Evolutionary conservation across 1,140 invertebrate species (phyloP).

Genomic region (Drosophila sucinea): DNA sequence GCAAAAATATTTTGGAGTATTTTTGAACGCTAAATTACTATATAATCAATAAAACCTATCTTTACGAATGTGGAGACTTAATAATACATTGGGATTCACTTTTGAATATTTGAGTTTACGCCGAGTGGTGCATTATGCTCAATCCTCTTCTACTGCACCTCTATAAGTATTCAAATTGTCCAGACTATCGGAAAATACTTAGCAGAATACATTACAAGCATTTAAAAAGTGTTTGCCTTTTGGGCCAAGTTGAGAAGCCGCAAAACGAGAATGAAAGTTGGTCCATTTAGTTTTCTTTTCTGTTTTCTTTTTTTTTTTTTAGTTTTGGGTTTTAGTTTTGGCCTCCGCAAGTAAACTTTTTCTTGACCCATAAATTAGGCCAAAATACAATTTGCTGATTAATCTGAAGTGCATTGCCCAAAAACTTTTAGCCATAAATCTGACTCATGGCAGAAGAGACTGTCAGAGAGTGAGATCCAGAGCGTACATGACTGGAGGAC

Average conservation of each 20-base stretch:
- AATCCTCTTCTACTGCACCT: too few species aligned
- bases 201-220: background rate
- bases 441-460: conserved; percentile 29
- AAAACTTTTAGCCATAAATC: conserved; percentile 75
- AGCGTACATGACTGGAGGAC: background rate
- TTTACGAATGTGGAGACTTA: too few species aligned
- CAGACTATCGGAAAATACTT: background rate
- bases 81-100: too few species aligned
- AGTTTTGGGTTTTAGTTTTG: background rate
- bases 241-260: background rate
- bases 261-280: conserved; percentile 9
- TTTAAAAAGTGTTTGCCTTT: conserved; percentile 3
- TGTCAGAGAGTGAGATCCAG: background rate
- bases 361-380: conserved; percentile 69
- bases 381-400: conserved; percentile 80
- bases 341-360: conserved; percentile 35
- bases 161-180: background rate
- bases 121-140: too few species aligned
- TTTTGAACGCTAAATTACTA: too few species aligned
- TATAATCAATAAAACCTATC: too few species aligned
- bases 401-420: conserved; percentile 72
- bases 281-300: conserved; percentile 7
- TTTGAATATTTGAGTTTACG: too few species aligned
- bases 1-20: too few species aligned
- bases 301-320: conserved; percentile 37